Evolutionary conservation across 2,113 vertebrate genomes (phyloP), one percentile per base, ranked within the genome.

Genomic region (Myotis davidii): DNA sequence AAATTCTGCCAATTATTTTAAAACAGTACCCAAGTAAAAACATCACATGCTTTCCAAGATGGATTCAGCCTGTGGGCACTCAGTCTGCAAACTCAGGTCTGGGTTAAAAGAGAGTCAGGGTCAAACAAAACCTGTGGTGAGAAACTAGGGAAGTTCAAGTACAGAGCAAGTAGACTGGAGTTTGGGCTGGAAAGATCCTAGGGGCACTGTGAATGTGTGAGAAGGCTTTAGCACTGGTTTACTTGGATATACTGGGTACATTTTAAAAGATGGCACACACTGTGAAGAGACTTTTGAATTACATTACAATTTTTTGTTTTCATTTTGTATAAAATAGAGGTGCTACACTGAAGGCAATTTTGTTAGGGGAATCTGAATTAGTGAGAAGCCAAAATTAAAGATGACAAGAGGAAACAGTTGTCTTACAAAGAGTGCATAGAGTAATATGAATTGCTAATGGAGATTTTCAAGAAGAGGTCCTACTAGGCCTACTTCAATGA

Each of bases 401-500:
- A 61, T 61, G 34, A 86, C 23, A 82, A 90, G 54, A 91, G 56
- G 89, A 91, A 95, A 54, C 32, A 42, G 64, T 96, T 76, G 64
- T 93, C 34, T 94, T 88, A 93, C 56, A 91, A 73, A 45, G 20
- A 56, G 3, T 65, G 0, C 1, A 65, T 13, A 85, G 48, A 93
- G 39, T 76, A 69, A 89, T 76, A 94, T 64, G 76, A 94, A 96
- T 91, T 96, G 91, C 70, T 95, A 85, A 76, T 81, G 48, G 39
- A 96, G 9, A 65, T 73, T 95, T 96, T 92, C 78, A 95, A 95
- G 72, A 87, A 93, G 61, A 94, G 54, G 94, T 90, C 81, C 94
- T 90, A 84, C 69, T 81, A 94, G 84, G 65, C 21, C 90, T 86
- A 84, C 72, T 93, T 94, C 91, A 96, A 96, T 96, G 91, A 95